A percentile compares a stretch with the other conserved stretches of the same genome.
Evolutionary conservation across 2,888 invertebrate species (phyloP).

Genomic region (Cheilosia vulpina): DNA sequence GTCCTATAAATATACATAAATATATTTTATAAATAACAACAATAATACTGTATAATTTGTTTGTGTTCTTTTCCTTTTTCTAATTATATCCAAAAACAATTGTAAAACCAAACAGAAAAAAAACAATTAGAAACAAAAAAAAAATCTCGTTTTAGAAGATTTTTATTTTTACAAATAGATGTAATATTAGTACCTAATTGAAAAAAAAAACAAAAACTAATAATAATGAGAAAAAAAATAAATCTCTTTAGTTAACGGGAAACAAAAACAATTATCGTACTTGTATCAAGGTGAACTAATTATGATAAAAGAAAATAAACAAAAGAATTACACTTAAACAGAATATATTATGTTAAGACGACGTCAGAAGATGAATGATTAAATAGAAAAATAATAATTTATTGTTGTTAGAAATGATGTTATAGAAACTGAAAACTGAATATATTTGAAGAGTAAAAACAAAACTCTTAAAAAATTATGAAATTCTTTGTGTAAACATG

Average conservation of each 20-base stretch:
- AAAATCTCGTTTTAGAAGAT: conserved; percentile 78
- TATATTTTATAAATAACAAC: conserved; percentile 64
- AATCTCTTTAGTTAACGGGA: conserved; percentile 42
- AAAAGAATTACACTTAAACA: conserved; percentile 6
- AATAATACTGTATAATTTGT: conserved; percentile 3
- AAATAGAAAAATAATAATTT: conserved; percentile 57
- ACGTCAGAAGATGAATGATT: conserved; percentile 54
- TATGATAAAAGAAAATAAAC: conserved; percentile 33
- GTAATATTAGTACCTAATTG: conserved; percentile 68
- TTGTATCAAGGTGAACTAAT: conserved; percentile 75
- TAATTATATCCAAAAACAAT: conserved; percentile 18
- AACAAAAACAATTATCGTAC: conserved; percentile 62
- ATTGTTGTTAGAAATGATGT: conserved; percentile 74
- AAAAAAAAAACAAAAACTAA: conserved; percentile 51
- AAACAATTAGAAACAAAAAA: conserved; percentile 47
- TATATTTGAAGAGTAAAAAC: conserved; percentile 51
- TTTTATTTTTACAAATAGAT: conserved; percentile 75
- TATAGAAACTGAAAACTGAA: conserved; percentile 65
- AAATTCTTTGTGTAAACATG: conserved; percentile 72
- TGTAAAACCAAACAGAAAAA: conserved; percentile 21
- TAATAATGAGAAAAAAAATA: conserved; percentile 25
- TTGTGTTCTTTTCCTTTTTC: not conserved
- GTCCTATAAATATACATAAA: conserved; percentile 46
- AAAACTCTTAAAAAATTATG: conserved; percentile 66
- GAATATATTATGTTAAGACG: conserved; percentile 43